A percentile compares a stretch with the other conserved stretches of the same genome.
phyloP scores from a whole-genome alignment of 2,797 vertebrate species.

The Poecile montanus region DNA sequence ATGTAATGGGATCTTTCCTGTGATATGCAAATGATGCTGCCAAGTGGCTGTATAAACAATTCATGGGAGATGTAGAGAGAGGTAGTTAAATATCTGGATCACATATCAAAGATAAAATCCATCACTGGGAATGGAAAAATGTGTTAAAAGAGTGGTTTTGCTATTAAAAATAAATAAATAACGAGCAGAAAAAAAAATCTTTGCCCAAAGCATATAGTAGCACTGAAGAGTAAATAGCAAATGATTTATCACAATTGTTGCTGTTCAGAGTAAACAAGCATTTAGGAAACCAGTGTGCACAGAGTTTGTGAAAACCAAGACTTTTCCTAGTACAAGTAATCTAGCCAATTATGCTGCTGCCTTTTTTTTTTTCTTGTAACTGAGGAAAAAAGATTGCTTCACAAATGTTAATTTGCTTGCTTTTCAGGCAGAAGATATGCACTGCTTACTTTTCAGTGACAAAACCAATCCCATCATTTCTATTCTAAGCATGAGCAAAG shows the following conservation, averaged over 20 bases:
- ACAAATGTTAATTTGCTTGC: neutral
- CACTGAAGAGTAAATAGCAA: neutral
- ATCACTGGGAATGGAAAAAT: neutral
- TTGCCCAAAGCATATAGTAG: neutral
- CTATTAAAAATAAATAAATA: constrained; percentile 39
- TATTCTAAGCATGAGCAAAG: neutral
- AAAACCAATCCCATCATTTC: neutral
- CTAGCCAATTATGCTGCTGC: neutral
- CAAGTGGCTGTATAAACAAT: constrained; percentile 38
- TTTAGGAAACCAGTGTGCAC: neutral
- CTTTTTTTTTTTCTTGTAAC: neutral
- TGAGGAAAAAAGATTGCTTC: neutral
- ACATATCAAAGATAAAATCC: constrained; percentile 19
- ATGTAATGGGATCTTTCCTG: constrained; percentile 46
- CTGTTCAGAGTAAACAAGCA: neutral
- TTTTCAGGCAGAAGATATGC: neutral
- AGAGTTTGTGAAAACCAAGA: neutral
- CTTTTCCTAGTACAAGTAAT: neutral
- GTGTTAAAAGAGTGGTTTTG: neutral
- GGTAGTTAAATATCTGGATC: constrained; percentile 24
- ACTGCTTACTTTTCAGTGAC: neutral
- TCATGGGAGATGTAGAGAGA: constrained; percentile 36
- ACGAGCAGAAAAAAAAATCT: neutral
- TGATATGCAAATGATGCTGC: constrained; percentile 46
- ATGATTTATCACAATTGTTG: constrained; percentile 16